Evolutionary conservation across 2,797 vertebrate genomes (phyloP), one percentile per base, ranked within the genome.

Genomic region (Poeciliopsis gracilis): DNA sequence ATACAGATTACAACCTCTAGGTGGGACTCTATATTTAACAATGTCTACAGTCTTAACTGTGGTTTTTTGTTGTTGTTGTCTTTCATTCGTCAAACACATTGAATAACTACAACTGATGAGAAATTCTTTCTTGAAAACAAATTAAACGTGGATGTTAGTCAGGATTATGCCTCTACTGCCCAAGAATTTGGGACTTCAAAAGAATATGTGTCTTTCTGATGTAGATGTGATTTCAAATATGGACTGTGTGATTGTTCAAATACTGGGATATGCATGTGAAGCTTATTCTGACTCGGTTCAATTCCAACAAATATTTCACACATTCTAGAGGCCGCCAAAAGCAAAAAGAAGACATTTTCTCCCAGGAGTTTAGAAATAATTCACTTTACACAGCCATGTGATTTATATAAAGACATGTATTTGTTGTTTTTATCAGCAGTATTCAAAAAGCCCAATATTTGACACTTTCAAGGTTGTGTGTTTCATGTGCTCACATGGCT

Each of bases 311-410:
- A 10, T 57, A 10, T 57, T 57, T 12, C 9, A 36, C 2, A 8
- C 89, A 88, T 92, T 92, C 90, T 91, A 80, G 77, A 78, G 85
- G 77, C 75, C 85, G 87, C 85, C 83, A 84, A 78, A 87, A 87
- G 86, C 77, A 83, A 82, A 55, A 80, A 86, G 84, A 77, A 87
- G 84, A 88, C 84, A 86, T 88, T 88, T 63, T 92, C 79, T 86
- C 91, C 74, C 79, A 87, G 84, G 85, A 90, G 88, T 79, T 77
- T 38, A 85, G 79, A 87, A 86, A 79, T 82, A 79, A 73, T 87
- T 67, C 82, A 91, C 90, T 94, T 90, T 92, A 90, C 87, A 93
- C 87, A 89, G 89, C 77, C 85, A 79, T 49, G 82, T 73, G 70
- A 61, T 74, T 77, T 78, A 80, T 80, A 81, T 71, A 73, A 82